These are phyloP conservation scores for Triops cancriformis DNA, from an alignment of 1,140 invertebrate genomes.

Conservation along the genomic window DNA sequence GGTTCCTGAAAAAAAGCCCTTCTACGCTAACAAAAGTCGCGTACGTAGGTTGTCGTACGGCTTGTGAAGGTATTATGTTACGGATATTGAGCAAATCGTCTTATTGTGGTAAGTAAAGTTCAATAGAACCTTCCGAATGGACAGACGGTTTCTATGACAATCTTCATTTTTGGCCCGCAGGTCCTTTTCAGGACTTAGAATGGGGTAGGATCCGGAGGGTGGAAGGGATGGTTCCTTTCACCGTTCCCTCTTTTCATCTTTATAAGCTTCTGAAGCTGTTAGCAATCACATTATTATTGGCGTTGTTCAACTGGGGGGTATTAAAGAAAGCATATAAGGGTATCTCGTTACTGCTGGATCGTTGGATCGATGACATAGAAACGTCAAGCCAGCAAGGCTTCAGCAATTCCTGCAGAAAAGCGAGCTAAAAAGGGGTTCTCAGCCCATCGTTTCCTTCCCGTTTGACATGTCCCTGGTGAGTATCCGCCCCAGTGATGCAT, in stretches of 20 bases:
- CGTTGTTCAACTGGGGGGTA: not conserved
- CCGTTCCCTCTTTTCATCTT: not conserved
- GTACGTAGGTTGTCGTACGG: not conserved
- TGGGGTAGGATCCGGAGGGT: no score
- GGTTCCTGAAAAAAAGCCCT: no score
- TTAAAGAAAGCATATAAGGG: not conserved
- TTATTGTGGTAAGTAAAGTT: not conserved
- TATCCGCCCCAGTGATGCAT: not conserved
- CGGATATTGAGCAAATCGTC: not conserved
- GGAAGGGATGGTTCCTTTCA: no score
- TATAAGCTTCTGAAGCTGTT: not conserved
- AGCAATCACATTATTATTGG: slow-evolving; percentile 6
- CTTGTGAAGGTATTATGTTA: not conserved
- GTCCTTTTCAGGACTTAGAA: not conserved
- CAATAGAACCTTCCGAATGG: no score
- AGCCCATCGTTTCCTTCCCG: not conserved
- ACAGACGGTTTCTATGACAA: not conserved
- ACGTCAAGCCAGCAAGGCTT: not conserved
- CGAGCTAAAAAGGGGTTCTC: not conserved
- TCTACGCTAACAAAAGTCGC: not conserved
- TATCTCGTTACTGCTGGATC: not conserved
- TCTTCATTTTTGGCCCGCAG: not conserved
- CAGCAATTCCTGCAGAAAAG: no score
- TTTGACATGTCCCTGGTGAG: slow-evolving; percentile 1
- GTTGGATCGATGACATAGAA: slow-evolving; percentile 10